Evolutionary conservation across 2,888 invertebrate species (phyloP), one percentile per base, ranked within the genome.

Genomic region (Phaedon cochleariae): DNA sequence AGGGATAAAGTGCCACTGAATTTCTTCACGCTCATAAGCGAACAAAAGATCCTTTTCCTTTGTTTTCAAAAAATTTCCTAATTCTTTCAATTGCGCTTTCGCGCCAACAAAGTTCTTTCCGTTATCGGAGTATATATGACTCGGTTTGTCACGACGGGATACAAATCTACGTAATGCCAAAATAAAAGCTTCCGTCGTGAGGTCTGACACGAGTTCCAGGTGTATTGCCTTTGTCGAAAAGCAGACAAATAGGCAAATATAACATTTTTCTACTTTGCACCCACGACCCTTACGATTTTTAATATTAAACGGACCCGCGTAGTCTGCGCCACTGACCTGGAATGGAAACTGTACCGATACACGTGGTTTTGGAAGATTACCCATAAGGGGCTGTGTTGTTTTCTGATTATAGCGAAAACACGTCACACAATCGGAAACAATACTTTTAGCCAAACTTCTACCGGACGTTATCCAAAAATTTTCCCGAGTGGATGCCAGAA

Each of bases 31-130:
- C n/a, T n/a, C n/a, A n/a, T 17, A 46, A n/a, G n/a, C n/a, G n/a
- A n/a, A n/a, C n/a, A n/a, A n/a, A n/a, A n/a, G n/a, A n/a, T n/a
- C n/a, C n/a, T 45, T 26, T 26, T 26, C 26, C 6, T 26, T 3
- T 26, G 26, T 5, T 6, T 26, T 6, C 3, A 26, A 26, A 6
- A 26, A 26, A 6, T 26, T 26, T 26, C 6, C 6, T 6, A 26
- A 6, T 5, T 20, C 15, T 10, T 37, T 34, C 29, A 63, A 51
- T 49, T 59, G 37, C 7, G 10, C 7, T n/a, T 59, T 51, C 2
- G 63, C 58, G 1, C 63, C 63, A 5, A 59, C 20, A 20, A 63
- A 63, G 6, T 29, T 63, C 1, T 49, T 59, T 7, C 58, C 59
- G 18, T 63, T 63, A 18, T 63, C 63, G 5, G 63, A 59, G 18